These are phyloP conservation scores for Hucho hucho DNA, from an alignment of 2,113 vertebrate genomes.

Conservation along the genomic window DNA sequence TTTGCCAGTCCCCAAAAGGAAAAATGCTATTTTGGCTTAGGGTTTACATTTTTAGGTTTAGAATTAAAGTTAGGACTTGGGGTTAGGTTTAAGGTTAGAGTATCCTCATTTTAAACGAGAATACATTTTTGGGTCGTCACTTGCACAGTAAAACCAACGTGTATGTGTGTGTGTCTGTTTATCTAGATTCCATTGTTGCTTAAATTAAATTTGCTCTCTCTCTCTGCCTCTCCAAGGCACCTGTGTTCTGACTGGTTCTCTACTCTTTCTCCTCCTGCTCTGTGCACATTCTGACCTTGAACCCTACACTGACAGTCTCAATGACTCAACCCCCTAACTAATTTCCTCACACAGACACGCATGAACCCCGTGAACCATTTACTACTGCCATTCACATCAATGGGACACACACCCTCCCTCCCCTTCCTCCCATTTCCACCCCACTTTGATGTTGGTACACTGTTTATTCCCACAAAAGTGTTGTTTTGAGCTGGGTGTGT, in stretches of 20 bases:
- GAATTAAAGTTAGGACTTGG: neutral
- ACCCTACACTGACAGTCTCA: conserved; percentile 49
- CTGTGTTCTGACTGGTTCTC: neutral
- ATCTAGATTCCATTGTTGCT: neutral
- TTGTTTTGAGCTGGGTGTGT: conserved; percentile 15
- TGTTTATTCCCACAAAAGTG: conserved; percentile 29
- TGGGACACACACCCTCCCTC: conserved; percentile 17
- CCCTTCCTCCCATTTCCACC: conserved; percentile 50
- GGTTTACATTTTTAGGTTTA: too few relatives aligned
- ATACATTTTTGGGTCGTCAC: too few relatives aligned
- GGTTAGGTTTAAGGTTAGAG: too few relatives aligned
- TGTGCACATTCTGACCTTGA: conserved; percentile 60
- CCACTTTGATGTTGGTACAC: conserved; percentile 53
- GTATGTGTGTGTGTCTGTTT: neutral
- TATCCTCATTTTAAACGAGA: too few relatives aligned
- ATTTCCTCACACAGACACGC: conserved; percentile 22
- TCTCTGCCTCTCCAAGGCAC: neutral
- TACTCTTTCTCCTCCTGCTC: conserved; percentile 21
- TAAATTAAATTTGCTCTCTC: neutral
- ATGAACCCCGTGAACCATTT: conserved; percentile 58
- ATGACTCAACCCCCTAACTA: conserved; percentile 39
- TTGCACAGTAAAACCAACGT: neutral
- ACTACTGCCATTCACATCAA: conserved; percentile 47
- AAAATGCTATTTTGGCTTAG: too few relatives aligned
- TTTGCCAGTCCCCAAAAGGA: too few relatives aligned